These are phyloP conservation scores for Morpho deidamia DNA, from an alignment of 2,888 invertebrate genomes.

Conservation along the genomic window DNA sequence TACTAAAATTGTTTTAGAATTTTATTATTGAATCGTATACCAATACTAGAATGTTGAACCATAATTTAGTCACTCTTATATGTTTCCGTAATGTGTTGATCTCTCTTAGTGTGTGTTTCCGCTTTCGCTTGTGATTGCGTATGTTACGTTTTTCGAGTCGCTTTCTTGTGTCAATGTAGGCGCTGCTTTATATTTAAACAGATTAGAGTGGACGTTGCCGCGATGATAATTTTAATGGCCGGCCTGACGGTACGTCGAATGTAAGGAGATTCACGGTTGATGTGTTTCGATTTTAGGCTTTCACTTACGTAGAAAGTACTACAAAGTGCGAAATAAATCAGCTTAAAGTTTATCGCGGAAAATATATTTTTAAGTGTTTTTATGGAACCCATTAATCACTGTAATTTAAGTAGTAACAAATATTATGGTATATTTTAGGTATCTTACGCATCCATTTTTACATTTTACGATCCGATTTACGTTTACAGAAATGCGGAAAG, in stretches of 20 bases:
- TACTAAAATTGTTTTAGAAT: too few species aligned
- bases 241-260: constrained; percentile 45
- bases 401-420: background rate
- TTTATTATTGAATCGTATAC: too few species aligned
- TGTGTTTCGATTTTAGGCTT: constrained; percentile 46
- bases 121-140: background rate
- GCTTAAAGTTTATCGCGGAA: constrained; percentile 9
- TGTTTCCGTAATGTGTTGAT: background rate
- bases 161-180: constrained; percentile 4
- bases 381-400: constrained; percentile 3
- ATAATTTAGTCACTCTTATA: too few species aligned
- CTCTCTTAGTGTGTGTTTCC: background rate
- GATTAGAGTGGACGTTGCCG: constrained; percentile 60
- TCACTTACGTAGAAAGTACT: constrained; percentile 38
- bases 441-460: too few species aligned
- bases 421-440: background rate
- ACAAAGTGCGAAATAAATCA: constrained; percentile 21
- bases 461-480: too few species aligned
- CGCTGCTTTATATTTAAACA: constrained; percentile 32
- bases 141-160: background rate
- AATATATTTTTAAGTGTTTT: constrained; percentile 11
- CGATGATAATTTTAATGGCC: constrained; percentile 59
- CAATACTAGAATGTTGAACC: too few species aligned
- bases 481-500: too few species aligned
- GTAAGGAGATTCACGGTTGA: constrained; percentile 36